Evolutionary conservation across 2,113 vertebrate genomes (phyloP), one percentile per base, ranked within the genome.

Genomic region (Hymenochirus boettgeri): DNA sequence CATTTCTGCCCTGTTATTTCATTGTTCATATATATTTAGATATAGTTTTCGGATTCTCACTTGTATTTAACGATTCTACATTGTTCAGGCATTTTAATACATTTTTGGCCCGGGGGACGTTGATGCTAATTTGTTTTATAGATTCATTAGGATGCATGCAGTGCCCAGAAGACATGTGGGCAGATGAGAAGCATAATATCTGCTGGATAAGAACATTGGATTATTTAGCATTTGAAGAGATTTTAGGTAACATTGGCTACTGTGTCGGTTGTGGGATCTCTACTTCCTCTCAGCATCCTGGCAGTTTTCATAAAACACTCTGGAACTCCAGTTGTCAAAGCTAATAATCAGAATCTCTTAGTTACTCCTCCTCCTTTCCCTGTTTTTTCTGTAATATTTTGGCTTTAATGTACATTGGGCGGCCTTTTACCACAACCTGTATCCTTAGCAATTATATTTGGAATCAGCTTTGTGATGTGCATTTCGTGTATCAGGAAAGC

Each of bases 131-230:
- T 57, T 74, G 62, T n/a, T 61, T 56, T 66, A 72, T 52, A 83
- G 77, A 80, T 29, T 73, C 69, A 18, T 10, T 47, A 55, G 65
- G 67, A 1, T 73, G 69, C 61, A 21, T 76, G 22, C 80, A 66
- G 61, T 79, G 71, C 61, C 71, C 72, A 9, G 18, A 24, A 26
- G 70, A 80, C 58, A 71, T 74, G 19, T 75, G 78, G 73, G 69
- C 77, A 10, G 77, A 66, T 12, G 11, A 18, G 48, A 65, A 61
- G 45, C 27, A 70, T 31, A 72, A 67, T 23, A 23, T 12, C 11
- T 74, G 73, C 71, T 46, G 77, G 54, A 55, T 69, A 29, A 76
- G 74, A 71, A 66, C 63, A 24, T 62, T 69, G 51, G 76, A 78
- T 63, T 62, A 13, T 24, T 47, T 62, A 9, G 51, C 61, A 15